phyloP scores from a whole-genome alignment of 2,797 vertebrate species.

The Tokudaia tokunoshimensis region DNA sequence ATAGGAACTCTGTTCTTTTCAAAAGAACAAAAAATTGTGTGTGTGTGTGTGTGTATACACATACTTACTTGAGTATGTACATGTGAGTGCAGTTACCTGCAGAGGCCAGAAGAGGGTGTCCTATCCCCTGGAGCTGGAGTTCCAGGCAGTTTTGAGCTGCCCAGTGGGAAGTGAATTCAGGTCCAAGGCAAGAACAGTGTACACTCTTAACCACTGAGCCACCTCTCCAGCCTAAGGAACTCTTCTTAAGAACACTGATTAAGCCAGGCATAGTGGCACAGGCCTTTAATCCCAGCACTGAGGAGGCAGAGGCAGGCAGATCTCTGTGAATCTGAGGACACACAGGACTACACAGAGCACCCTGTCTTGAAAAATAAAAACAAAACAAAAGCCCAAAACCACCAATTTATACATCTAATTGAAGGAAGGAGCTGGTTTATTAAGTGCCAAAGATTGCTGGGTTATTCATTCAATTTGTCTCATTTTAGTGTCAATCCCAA shows the following conservation, averaged over 20 bases:
- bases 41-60: not conserved
- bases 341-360: not conserved
- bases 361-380: not conserved
- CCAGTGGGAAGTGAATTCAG: not conserved
- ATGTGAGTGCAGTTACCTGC: not conserved
- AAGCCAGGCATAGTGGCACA: not conserved
- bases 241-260: not conserved
- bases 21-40: not conserved
- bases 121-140: no score
- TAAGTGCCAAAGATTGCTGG: not conserved
- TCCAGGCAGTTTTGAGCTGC: not conserved
- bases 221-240: not conserved
- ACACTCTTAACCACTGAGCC: not conserved
- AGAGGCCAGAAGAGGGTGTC: not conserved
- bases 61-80: not conserved
- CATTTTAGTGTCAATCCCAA: not conserved
- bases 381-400: not conserved
- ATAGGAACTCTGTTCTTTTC: not conserved
- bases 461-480: not conserved
- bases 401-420: not conserved
- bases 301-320: not conserved
- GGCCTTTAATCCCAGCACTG: not conserved
- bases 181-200: not conserved
- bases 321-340: not conserved
- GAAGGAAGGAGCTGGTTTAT: not conserved